Conservation (phyloP, 2,797 vertebrate genomes). For the Hybognathus amarus region DNA sequence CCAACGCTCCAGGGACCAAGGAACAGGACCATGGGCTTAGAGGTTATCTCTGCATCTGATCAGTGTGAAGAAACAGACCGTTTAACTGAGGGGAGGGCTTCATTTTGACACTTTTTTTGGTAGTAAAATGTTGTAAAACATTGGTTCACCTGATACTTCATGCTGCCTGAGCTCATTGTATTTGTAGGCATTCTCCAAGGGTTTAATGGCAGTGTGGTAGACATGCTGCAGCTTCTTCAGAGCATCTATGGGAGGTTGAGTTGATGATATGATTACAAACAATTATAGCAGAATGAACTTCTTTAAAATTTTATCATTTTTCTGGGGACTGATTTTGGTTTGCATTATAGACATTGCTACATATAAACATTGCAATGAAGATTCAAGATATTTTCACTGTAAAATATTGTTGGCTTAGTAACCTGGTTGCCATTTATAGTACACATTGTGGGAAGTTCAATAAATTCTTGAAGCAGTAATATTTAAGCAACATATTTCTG, state of each 20-base stretch:
- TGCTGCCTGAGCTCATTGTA: conserved; percentile 96
- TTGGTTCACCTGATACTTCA: conserved; percentile 89
- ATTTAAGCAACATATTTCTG: not conserved
- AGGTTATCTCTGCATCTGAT: conserved; percentile 96
- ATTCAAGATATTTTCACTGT: not conserved
- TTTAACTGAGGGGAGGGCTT: not conserved
- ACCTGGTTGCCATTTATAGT: not conserved
- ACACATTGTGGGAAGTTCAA: not conserved
- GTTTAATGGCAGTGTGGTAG: conserved; percentile 92
- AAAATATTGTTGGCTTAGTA: no score
- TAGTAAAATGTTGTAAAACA: not conserved
- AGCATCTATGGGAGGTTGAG: conserved; percentile 73
- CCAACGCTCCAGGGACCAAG: conserved; percentile 99
- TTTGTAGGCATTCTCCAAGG: conserved; percentile 91
- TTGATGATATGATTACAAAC: not conserved
- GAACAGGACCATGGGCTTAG: conserved; percentile 98
- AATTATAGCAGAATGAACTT: not conserved
- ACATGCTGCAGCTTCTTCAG: conserved; percentile 89
- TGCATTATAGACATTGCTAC: not conserved
- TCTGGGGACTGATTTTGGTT: not conserved
- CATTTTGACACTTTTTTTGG: not conserved
- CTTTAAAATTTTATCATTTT: not conserved
- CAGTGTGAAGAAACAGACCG: not conserved
- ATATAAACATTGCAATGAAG: not conserved
- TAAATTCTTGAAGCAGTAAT: not conserved